These are phyloP conservation scores for Amphiura filiformis DNA, from an alignment of 35 echinoderm and acorn worm species.

Conservation along the genomic window DNA sequence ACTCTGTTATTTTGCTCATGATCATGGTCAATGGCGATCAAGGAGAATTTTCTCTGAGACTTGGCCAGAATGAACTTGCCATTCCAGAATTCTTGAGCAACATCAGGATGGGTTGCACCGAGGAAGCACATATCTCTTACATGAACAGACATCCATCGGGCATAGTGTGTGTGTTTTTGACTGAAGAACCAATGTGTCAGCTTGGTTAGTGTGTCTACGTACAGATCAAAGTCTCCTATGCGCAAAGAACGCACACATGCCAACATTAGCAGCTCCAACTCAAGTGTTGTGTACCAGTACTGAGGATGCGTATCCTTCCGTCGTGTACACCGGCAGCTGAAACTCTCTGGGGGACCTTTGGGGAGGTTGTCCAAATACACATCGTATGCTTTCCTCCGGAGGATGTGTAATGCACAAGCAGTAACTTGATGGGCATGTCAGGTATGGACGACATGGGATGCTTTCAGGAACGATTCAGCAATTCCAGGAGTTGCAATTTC, in stretches of 20 bases:
- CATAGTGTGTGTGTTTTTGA: conserved; percentile 42
- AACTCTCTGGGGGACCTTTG: conserved; percentile 19
- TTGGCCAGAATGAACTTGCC: conserved; percentile 10
- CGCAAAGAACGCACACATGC: conserved; percentile 50
- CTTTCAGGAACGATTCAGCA: background rate
- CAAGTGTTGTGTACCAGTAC: conserved; percentile 23
- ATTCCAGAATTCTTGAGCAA: conserved; percentile 15
- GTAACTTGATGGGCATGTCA: conserved; percentile 41
- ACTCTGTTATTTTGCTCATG: too few species aligned
- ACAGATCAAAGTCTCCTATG: conserved; percentile 23
- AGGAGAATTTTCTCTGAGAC: background rate
- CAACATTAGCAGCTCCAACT: conserved; percentile 34
- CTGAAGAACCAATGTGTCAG: conserved; percentile 41
- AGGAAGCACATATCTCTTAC: conserved; percentile 17
- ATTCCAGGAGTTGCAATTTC: too few species aligned
- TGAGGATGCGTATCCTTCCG: background rate
- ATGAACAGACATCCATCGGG: conserved; percentile 39
- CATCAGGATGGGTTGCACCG: conserved; percentile 8
- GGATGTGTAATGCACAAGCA: background rate
- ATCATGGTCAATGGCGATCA: too few species aligned
- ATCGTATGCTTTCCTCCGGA: conserved; percentile 33
- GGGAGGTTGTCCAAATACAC: background rate
- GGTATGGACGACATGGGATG: conserved; percentile 24
- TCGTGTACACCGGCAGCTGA: conserved; percentile 28
- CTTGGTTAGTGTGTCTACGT: conserved; percentile 32